phyloP scores from a whole-genome alignment of 2,888 invertebrate species.

The Mimachlamys varia region DNA sequence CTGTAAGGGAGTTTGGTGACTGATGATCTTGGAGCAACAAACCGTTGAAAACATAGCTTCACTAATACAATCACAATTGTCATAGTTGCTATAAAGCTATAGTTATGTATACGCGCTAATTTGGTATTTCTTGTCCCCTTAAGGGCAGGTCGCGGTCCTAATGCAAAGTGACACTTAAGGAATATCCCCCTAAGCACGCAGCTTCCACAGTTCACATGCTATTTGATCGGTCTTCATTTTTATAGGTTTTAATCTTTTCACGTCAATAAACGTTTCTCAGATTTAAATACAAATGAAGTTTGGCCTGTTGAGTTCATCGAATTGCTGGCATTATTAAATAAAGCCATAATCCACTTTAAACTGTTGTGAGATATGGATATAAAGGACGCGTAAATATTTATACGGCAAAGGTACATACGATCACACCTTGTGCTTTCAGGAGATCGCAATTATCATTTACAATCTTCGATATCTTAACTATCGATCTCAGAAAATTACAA shows the following conservation, averaged over 20 bases:
- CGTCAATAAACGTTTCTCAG: neutral
- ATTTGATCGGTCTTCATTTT: neutral
- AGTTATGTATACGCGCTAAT: no score
- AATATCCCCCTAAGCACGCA: no score
- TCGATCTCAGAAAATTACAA: constrained; percentile 20
- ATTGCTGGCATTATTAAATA: neutral
- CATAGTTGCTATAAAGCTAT: no score
- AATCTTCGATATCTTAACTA: neutral
- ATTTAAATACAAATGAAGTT: neutral
- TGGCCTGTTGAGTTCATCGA: neutral
- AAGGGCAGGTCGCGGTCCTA: no score
- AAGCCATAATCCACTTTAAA: neutral
- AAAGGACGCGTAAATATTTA: neutral
- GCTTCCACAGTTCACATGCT: no score
- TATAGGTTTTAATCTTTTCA: neutral
- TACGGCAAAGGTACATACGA: neutral
- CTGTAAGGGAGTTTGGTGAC: no score
- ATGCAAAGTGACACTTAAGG: no score
- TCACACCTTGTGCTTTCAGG: neutral
- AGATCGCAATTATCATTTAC: neutral
- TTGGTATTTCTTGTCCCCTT: no score
- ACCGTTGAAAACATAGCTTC: no score
- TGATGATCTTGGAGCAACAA: no score
- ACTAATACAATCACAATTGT: no score
- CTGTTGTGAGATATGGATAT: neutral